These are phyloP conservation scores for Chlorops oryzae DNA, from an alignment of 1,140 invertebrate species.

Conservation along the genomic window DNA sequence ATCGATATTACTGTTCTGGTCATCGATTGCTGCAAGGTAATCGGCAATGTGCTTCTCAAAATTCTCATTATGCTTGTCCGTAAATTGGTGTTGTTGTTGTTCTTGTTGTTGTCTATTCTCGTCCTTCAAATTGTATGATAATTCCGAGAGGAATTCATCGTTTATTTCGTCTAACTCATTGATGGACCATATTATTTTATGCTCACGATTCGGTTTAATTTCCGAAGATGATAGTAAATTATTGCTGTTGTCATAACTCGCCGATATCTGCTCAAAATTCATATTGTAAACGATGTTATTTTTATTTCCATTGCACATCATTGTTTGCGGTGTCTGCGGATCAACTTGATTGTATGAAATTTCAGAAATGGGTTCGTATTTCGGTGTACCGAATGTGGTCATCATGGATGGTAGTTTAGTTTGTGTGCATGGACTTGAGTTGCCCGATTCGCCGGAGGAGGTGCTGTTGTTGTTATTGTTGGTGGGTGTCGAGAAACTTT, in stretches of 20 bases:
- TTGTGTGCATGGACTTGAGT: background rate
- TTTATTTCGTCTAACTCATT: constrained; percentile 37
- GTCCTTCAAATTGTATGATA: too few relatives aligned
- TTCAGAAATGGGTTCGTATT: constrained; percentile 34
- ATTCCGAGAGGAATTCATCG: constrained; percentile 19
- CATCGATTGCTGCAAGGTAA: constrained; percentile 3
- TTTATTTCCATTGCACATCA: too few relatives aligned
- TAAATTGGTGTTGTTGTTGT: background rate
- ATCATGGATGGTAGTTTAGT: constrained; percentile 36
- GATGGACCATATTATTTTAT: constrained; percentile 44
- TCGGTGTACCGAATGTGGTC: constrained; percentile 42
- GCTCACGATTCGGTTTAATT: constrained; percentile 43
- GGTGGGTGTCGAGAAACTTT: background rate
- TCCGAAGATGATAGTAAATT: too few relatives aligned
- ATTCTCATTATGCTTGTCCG: background rate
- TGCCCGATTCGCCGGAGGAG: background rate
- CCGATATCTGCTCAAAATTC: too few relatives aligned
- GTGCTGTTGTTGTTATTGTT: background rate
- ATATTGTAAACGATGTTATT: too few relatives aligned
- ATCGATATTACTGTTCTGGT: too few relatives aligned
- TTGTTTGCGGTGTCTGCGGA: background rate
- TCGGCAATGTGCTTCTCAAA: constrained; percentile 1
- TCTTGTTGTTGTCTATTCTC: background rate
- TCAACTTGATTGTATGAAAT: too few relatives aligned
- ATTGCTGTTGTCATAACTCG: too few relatives aligned